Percentiles rank a stretch among this genome's conserved stretches.
These are phyloP conservation scores for Lepilemur ruficaudatus DNA, from an alignment of 2,797 vertebrate genomes.

Conservation along the genomic window DNA sequence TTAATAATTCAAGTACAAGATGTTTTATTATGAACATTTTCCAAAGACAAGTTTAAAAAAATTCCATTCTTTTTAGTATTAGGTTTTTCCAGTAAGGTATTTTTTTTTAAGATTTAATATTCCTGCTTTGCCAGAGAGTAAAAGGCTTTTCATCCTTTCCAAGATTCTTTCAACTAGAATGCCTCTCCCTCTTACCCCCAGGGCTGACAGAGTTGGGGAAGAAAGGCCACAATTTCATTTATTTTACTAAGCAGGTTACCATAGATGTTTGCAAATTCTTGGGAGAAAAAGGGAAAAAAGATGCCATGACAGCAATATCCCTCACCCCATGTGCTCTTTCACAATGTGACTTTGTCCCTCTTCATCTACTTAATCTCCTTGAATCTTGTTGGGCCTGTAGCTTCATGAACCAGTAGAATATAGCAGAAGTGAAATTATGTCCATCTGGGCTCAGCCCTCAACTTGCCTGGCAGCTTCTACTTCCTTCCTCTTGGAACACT, in stretches of 20 bases:
- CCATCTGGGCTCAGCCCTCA: not conserved
- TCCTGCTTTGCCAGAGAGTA: not conserved
- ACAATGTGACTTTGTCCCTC: not conserved
- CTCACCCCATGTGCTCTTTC: not conserved
- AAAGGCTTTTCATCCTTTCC: not conserved
- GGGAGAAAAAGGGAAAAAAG: not conserved
- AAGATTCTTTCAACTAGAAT: not conserved
- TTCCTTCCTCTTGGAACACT: not conserved
- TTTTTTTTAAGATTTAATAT: not conserved
- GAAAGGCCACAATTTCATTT: not conserved
- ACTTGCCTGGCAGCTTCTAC: not conserved
- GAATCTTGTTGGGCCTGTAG: not conserved
- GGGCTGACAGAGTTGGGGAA: not conserved
- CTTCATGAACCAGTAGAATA: not conserved
- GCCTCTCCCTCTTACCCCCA: not conserved
- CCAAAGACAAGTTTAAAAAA: conserved; percentile 52
- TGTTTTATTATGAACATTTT: conserved; percentile 67
- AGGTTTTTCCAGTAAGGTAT: not conserved
- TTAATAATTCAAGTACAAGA: conserved; percentile 76
- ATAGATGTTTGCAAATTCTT: conserved; percentile 13
- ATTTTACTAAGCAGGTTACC: not conserved
- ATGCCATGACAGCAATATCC: not conserved
- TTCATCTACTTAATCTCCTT: not conserved
- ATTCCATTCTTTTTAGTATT: conserved; percentile 26
- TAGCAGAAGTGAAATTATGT: not conserved